phyloP scores from a whole-genome alignment of 2,888 invertebrate species.

The Pachydiplax longipennis region DNA sequence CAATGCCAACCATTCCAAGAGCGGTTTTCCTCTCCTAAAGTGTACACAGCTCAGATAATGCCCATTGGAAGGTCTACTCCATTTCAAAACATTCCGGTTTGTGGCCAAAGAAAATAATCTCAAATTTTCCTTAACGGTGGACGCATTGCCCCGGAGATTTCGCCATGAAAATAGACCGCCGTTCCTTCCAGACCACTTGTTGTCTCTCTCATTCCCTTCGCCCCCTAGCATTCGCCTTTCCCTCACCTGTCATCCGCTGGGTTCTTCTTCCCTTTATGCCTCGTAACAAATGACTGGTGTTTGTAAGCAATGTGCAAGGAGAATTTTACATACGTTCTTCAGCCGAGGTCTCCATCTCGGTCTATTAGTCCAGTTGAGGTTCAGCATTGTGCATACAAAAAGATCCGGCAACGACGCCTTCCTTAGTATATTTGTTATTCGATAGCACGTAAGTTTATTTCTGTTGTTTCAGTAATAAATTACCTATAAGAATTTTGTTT shows the following conservation, averaged over 20 bases:
- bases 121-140: neutral
- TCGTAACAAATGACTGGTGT: neutral
- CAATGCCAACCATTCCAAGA: too few relatives aligned
- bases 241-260: neutral
- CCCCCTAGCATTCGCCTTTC: too few relatives aligned
- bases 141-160: neutral
- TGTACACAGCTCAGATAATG: too few relatives aligned
- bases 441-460: too few relatives aligned
- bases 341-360: neutral
- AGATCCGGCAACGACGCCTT: too few relatives aligned
- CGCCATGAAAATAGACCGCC: neutral
- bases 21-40: too few relatives aligned
- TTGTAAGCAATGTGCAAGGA: neutral
- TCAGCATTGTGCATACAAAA: too few relatives aligned
- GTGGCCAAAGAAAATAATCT: neutral
- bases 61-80: too few relatives aligned
- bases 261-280: neutral
- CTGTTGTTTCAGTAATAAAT: too few relatives aligned
- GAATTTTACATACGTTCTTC: neutral
- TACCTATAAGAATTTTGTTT: too few relatives aligned
- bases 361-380: neutral
- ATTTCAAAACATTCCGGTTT: too few relatives aligned
- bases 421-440: too few relatives aligned
- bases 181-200: conserved; percentile 26
- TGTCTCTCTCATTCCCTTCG: neutral